Conservation (phyloP, 2,113 vertebrate genomes). For the Gymnogyps californianus region DNA sequence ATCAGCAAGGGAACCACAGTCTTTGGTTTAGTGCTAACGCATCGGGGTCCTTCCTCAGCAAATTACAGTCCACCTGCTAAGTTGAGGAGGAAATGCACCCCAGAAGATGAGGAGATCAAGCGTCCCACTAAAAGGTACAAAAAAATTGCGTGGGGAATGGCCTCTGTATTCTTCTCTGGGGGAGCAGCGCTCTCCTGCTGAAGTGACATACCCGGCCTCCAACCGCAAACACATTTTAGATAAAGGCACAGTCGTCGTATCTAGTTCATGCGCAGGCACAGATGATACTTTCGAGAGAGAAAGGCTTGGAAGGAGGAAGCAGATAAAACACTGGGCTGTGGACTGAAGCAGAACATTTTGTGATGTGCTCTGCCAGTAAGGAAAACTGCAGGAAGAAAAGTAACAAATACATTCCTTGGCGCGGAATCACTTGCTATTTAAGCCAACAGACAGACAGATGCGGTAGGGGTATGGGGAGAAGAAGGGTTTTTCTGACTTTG, state of each 20-base stretch:
- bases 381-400: conserved; percentile 7
- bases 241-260: neutral
- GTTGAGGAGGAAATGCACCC: neutral
- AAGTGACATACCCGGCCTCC: neutral
- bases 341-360: neutral
- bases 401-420: conserved; percentile 23
- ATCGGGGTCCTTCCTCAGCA: neutral
- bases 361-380: neutral
- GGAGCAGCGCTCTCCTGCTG: neutral
- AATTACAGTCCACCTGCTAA: neutral
- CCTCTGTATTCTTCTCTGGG: neutral
- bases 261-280: neutral
- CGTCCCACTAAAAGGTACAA: neutral
- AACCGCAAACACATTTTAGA: neutral
- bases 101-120: neutral
- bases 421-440: neutral
- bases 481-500: conserved; percentile 20
- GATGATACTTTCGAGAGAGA: neutral
- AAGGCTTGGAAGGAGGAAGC: neutral
- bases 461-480: conserved; percentile 4
- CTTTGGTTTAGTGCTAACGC: neutral
- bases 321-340: neutral
- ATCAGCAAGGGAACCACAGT: neutral
- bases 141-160: neutral
- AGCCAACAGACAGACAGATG: conserved; percentile 31